phyloP scores from a whole-genome alignment of 1,140 invertebrate genomes.

The Drosophila biarmipes region DNA sequence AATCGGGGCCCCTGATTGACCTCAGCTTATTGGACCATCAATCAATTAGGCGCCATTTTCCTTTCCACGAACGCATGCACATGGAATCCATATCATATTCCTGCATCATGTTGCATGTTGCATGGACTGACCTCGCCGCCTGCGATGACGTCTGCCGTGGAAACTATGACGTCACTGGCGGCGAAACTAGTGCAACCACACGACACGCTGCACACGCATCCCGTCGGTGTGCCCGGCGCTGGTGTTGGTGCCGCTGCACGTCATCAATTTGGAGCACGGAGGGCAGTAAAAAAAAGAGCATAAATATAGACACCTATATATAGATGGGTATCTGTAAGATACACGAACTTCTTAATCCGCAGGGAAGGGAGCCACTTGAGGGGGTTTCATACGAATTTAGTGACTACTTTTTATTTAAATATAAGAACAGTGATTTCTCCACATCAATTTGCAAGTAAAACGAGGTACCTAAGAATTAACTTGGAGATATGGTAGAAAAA shows the following conservation, averaged over 20 bases:
- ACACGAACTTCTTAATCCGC: neutral
- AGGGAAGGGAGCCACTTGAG: too few species aligned
- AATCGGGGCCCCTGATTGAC: constrained; percentile 31
- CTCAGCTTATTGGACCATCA: constrained; percentile 55
- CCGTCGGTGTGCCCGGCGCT: neutral
- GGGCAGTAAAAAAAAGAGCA: neutral
- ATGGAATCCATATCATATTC: constrained; percentile 28
- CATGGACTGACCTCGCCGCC: constrained; percentile 39
- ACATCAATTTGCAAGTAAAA: too few species aligned
- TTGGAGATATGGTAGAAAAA: too few species aligned
- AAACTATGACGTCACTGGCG: constrained; percentile 35
- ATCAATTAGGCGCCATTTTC: constrained; percentile 54
- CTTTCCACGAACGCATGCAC: constrained; percentile 24
- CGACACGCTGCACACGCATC: constrained; percentile 1
- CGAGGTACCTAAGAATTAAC: too few species aligned
- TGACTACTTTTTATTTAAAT: too few species aligned
- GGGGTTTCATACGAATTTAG: too few species aligned
- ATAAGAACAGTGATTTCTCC: too few species aligned
- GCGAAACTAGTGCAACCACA: constrained; percentile 43
- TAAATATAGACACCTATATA: neutral
- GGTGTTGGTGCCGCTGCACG: constrained; percentile 6
- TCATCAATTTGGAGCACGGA: constrained; percentile 8
- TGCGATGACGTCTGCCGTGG: constrained; percentile 37
- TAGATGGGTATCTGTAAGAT: neutral
- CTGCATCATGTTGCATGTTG: constrained; percentile 51